phyloP scores from a whole-genome alignment of 2,797 vertebrate genomes.

The Steatocranus sp. region DNA sequence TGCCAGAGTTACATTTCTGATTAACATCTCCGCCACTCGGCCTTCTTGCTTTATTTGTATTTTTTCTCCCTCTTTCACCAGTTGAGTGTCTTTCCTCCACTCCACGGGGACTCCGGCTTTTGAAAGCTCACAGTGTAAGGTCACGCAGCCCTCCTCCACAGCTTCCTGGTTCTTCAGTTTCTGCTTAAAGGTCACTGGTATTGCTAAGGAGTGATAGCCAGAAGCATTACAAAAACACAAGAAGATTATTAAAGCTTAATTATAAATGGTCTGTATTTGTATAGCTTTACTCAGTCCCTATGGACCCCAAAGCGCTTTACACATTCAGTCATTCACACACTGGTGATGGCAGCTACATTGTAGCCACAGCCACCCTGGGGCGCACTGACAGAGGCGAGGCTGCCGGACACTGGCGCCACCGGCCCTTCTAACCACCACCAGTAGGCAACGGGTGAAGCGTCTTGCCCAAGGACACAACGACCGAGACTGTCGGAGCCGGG shows the following conservation, averaged over 20 bases:
- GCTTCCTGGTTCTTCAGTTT: constrained; percentile 79
- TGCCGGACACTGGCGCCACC: background rate
- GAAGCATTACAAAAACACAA: background rate
- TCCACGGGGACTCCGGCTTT: constrained; percentile 70
- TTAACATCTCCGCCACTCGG: constrained; percentile 71
- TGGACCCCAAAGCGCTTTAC: background rate
- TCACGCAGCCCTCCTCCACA: constrained; percentile 66
- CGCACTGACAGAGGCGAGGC: background rate
- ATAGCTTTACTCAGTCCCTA: background rate
- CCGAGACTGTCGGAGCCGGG: background rate
- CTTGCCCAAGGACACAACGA: rapidly evolving
- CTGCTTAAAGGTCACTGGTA: constrained; percentile 80
- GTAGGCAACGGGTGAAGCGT: rapidly evolving
- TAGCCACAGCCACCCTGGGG: rapidly evolving
- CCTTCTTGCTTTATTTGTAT: constrained; percentile 77
- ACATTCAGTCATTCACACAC: background rate
- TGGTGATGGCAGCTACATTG: background rate
- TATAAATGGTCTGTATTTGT: background rate
- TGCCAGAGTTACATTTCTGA: constrained; percentile 65
- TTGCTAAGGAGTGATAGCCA: constrained; percentile 57
- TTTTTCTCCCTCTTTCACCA: constrained; percentile 63
- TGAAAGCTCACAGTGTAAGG: constrained; percentile 79
- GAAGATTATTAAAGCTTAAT: background rate
- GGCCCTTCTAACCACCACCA: background rate
- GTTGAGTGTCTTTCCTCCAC: constrained; percentile 77